Evolutionary conservation across 2,888 invertebrate genomes (phyloP).

Genomic region (Lathronympha strigana): DNA sequence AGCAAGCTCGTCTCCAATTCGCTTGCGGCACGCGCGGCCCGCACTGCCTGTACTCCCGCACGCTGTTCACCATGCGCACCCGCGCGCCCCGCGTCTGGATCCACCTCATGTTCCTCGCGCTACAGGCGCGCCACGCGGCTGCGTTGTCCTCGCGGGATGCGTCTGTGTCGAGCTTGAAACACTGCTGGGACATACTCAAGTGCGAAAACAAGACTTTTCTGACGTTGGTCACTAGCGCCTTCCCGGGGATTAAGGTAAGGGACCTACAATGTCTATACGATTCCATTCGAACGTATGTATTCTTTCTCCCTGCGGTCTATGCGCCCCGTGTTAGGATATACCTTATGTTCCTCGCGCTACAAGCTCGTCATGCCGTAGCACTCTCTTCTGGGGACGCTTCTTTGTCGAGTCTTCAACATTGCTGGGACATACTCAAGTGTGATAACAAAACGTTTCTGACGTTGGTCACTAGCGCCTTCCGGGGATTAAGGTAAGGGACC

Average conservation of each 20-base stretch:
- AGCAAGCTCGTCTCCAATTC: slow-evolving; percentile 92
- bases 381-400: too few relatives aligned
- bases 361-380: too few relatives aligned
- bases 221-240: slow-evolving; percentile 96
- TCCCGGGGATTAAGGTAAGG: slow-evolving; percentile 92
- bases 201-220: slow-evolving; percentile 95
- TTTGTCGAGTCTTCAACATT: too few relatives aligned
- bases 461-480: too few relatives aligned
- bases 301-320: too few relatives aligned
- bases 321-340: too few relatives aligned
- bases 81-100: slow-evolving; percentile 95
- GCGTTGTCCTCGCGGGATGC: slow-evolving; percentile 92
- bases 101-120: slow-evolving; percentile 97
- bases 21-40: slow-evolving; percentile 90
- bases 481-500: too few relatives aligned
- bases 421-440: too few relatives aligned
- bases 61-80: slow-evolving; percentile 91
- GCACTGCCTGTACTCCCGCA: slow-evolving; percentile 94
- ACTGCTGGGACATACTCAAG: slow-evolving; percentile 97
- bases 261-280: not conserved
- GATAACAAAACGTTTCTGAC: too few relatives aligned
- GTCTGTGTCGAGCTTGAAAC: slow-evolving; percentile 92
- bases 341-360: too few relatives aligned
- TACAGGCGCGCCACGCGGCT: slow-evolving; percentile 91
- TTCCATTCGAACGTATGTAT: too few relatives aligned